Conservation (phyloP, 2,888 invertebrate genomes). For the Rhorus exstirpatorius region DNA sequence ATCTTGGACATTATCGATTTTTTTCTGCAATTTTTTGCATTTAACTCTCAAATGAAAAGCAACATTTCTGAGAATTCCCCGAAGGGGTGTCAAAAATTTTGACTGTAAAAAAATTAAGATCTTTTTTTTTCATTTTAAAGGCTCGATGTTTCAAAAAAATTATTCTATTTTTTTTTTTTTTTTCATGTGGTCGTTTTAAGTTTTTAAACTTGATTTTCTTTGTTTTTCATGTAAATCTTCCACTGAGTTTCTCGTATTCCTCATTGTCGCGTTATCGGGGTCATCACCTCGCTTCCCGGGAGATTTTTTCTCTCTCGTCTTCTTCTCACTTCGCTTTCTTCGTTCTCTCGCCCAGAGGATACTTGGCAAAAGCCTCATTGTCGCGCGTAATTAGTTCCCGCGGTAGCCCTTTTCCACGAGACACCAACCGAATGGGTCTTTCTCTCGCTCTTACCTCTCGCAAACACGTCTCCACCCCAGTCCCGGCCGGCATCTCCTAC, state of each 20-base stretch:
- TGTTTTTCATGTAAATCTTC: too few relatives aligned
- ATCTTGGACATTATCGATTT: too few relatives aligned
- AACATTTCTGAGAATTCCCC: too few relatives aligned
- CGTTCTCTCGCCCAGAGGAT: slow-evolving; percentile 29
- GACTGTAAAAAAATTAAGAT: too few relatives aligned
- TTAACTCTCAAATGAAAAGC: too few relatives aligned
- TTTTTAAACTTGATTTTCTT: slow-evolving; percentile 14
- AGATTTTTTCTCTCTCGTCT: slow-evolving; percentile 11
- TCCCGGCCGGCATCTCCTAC: slow-evolving; percentile 18
- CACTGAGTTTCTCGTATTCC: slow-evolving; percentile 26
- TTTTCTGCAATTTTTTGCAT: too few relatives aligned
- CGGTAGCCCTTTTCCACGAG: slow-evolving; percentile 60
- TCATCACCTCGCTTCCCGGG: slow-evolving; percentile 30
- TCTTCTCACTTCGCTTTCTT: slow-evolving; percentile 25
- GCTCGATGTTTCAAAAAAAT: neutral
- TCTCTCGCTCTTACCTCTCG: slow-evolving; percentile 23
- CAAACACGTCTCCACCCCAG: slow-evolving; percentile 13
- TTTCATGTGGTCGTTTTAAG: too few relatives aligned
- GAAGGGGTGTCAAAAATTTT: too few relatives aligned
- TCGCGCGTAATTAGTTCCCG: slow-evolving; percentile 66
- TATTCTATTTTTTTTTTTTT: neutral
- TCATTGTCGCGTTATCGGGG: slow-evolving; percentile 55
- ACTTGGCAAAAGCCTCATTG: slow-evolving; percentile 64
- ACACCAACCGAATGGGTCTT: slow-evolving; percentile 38
- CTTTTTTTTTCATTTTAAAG: too few relatives aligned